Base-by-base conservation (phyloP, 2,888 invertebrate genomes). In the Plagodis pulveraria region DNA sequence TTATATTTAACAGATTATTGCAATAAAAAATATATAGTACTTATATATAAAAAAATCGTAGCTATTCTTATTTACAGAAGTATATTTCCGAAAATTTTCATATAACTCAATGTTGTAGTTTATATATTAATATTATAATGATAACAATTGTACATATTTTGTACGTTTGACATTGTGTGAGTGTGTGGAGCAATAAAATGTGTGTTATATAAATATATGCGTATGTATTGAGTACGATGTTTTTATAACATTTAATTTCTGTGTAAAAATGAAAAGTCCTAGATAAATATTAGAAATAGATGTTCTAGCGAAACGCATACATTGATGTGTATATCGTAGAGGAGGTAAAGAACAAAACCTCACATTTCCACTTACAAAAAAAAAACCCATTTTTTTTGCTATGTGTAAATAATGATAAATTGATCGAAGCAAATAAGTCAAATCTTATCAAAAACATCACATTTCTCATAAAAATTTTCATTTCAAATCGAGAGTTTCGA, bases 131-230 rank as follows among this genome's bases (percentile, higher is more conserved):
- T 48, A 55, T 51, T 52, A 63, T 65, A 65, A 65, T 32, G 56
- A 55, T 63, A 49, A 57, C 53, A 57, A 62, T 68, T 69, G 63
- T 65, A 61, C 69, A 71, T 74, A 73, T 46, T 56, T 56, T 67
- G 73, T 73, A 72, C 69, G 72, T 70, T 70, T 69, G 73, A 61
- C 61, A 62, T 66, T 70, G 68, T 63, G 70, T 69, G 69, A 34
- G 59, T 66, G 67, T 62, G 69, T 71, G 64, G 68, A 66, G 66
- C 57, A 47, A 54, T 53, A 59, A 48, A 40, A 50, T 8, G 48
- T 45, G 58, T 63, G 69, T 63, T 62, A 48, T 60, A 56, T 40
- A 61, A 64, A 58, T 50, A 50, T 63, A 63, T 56, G 36, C 36
- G 7, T 40, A 10, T 10, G 9, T 40, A 40, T 42, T 12, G 4